Base-by-base conservation (phyloP, 53 echinoderm and acorn worm species). In the Holothuria leucospilota region DNA sequence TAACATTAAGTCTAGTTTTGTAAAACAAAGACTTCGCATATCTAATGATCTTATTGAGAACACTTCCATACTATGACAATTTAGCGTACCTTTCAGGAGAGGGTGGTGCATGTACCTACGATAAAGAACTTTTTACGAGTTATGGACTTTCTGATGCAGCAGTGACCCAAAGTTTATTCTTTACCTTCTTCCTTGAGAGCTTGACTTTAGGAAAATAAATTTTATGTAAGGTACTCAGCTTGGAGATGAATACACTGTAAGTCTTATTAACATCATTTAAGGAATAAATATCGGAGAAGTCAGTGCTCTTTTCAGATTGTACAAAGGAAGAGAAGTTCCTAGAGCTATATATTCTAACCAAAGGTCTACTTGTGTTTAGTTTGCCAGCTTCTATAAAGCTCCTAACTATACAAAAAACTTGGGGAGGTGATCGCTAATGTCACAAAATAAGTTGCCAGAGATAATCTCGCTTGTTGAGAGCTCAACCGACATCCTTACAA, bases 221-320 rank as follows among this genome's bases (percentile, higher is more conserved):
- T 12, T 70, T 29, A 38, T 70, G 30, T 20, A 5, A 30, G 29
- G 29, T 20, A 34, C 29, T 24, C 10, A 70, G 20, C 7, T 9
- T 70, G 39, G 71, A 70, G 39, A 70, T 70, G 39, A 70, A 70
- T 28, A 30, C 20, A 30, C 38, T 70, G 29, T 70, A 70, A 27
- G 30, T 2, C 20, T 24, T 30, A 38, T 38, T 70, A 8, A 38
- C 71, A 8, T 70, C 71, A 6, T 28, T 11, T 30, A 30, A 70
- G 8, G 6, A 4, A 34, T 70, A 38, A 30, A 6, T 30, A 4
- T 34, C 11, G 0, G 30, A 70, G 71, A 70, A 70, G 29, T 70
- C 71, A 4, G 71, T 29, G 10, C 26, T 27, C 38, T 70, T 29
- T 0, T 11, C 29, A 20, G 0, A 7, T 30, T 8, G 39, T 20